phyloP scores from a whole-genome alignment of 2,888 invertebrate genomes.

The Periphyllus acericola region DNA sequence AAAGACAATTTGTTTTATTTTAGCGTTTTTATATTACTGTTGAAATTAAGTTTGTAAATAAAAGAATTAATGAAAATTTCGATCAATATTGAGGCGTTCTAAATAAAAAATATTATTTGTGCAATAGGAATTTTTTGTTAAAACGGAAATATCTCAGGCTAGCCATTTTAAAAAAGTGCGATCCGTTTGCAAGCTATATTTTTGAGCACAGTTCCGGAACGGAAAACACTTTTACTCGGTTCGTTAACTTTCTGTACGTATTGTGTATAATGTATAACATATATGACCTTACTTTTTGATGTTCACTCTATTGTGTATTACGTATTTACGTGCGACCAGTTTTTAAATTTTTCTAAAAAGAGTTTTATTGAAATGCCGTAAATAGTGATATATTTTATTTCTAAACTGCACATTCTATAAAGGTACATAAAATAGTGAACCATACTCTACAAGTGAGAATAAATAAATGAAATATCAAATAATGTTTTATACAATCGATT shows the following conservation, averaged over 20 bases:
- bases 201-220: constrained; percentile 30
- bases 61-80: neutral
- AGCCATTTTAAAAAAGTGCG: constrained; percentile 8
- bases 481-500: neutral
- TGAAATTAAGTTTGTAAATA: neutral
- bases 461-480: neutral
- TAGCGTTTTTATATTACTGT: neutral
- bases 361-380: neutral
- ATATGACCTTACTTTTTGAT: neutral
- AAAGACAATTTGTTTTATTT: neutral
- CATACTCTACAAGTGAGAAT: neutral
- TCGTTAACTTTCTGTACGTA: constrained; percentile 28
- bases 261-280: too few species aligned
- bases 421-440: neutral
- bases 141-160: neutral
- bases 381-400: neutral
- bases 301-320: neutral
- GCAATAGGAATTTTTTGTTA: neutral
- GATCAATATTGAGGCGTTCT: neutral
- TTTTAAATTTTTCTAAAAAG: constrained; percentile 5
- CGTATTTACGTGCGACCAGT: neutral
- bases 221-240: constrained; percentile 44
- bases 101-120: neutral
- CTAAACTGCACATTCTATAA: neutral
- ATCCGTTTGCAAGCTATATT: neutral